Base-by-base conservation (phyloP, 2,797 vertebrate genomes). In the Poeciliopsis infans region DNA sequence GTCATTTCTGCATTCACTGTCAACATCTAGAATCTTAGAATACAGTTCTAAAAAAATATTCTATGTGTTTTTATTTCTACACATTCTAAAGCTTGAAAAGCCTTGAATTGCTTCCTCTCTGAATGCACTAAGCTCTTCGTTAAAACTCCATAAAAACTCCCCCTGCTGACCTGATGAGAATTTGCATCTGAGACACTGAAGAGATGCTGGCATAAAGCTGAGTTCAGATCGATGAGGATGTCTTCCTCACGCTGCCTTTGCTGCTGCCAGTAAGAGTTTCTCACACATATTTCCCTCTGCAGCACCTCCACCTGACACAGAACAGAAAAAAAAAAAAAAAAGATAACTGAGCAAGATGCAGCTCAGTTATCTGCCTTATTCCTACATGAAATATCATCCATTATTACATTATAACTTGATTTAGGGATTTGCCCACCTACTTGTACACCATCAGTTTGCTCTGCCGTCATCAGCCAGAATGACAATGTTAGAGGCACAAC, bases 401-500 rank as follows among this genome's bases (percentile, higher is more conserved):
- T 66, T 6, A 33, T 43, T 7, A 45, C 25, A 77, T 82, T 2
- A 49, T 25, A 1, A 51, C 2, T 75, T 4, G 33, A 18, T 76
- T 33, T 61, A 71, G 5, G 2, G 2, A 80, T 47, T 64, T 43
- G 23, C 13, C 55, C 46, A 8, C 79, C 59, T 77, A 98, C 97
- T 96, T 96, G 92, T n/a, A 92, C 86, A 55, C 87, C 92, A 75
- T 97, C 94, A 74, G 88, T 79, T 76, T 88, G 90, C 88, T 91
- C 94, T 41, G 82, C 86, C 28, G 92, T 84, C 7, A 93, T 89
- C 25, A 93, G 86, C 86, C 95, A 95, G 79, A 95, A 91, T 70
- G 95, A 89, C 59, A 96, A 96, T 15, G 97, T 95, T 5, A 96
- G 12, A 2, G 98, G 97, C 31, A 97, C 86, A 4, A 97, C 85